Evolutionary conservation across 2,797 vertebrate species (phyloP).

Genomic region (Sardinella longiceps): DNA sequence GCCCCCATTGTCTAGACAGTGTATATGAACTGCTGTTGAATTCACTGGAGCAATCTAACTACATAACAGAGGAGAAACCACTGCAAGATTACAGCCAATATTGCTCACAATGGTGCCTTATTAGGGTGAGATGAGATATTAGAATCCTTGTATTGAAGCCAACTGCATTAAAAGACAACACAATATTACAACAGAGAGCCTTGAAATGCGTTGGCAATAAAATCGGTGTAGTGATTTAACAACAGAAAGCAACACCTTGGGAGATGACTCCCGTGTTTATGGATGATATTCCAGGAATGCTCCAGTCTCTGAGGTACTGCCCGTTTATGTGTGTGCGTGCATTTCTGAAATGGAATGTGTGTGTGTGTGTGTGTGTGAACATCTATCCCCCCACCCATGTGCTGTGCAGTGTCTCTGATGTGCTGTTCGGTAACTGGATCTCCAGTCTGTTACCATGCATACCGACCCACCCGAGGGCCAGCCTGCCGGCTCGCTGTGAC

Average conservation of each 20-base stretch:
- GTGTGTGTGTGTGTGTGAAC: slow-evolving; percentile 4
- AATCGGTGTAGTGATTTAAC: not conserved
- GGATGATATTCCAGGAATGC: not conserved
- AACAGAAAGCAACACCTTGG: not conserved
- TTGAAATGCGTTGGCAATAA: not conserved
- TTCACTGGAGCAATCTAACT: not conserved
- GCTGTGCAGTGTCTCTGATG: slow-evolving; percentile 5
- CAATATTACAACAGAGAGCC: not conserved
- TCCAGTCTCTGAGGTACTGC: not conserved
- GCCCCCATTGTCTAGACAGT: no score
- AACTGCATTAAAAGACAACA: no score
- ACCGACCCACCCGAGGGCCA: slow-evolving; percentile 42
- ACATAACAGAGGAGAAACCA: not conserved
- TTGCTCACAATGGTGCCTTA: not conserved
- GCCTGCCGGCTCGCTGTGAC: slow-evolving; percentile 45
- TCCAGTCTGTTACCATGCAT: slow-evolving; percentile 36
- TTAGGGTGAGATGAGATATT: not conserved
- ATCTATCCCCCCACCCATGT: not conserved
- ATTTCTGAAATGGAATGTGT: slow-evolving; percentile 3
- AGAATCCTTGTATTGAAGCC: not conserved
- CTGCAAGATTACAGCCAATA: not conserved
- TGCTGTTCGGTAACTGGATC: slow-evolving; percentile 36
- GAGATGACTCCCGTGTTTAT: not conserved
- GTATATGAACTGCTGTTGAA: no score
- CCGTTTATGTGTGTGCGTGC: not conserved